These are phyloP conservation scores for Ernsta delagoae DNA, from an alignment of 2,888 invertebrate genomes.

Conservation along the genomic window DNA sequence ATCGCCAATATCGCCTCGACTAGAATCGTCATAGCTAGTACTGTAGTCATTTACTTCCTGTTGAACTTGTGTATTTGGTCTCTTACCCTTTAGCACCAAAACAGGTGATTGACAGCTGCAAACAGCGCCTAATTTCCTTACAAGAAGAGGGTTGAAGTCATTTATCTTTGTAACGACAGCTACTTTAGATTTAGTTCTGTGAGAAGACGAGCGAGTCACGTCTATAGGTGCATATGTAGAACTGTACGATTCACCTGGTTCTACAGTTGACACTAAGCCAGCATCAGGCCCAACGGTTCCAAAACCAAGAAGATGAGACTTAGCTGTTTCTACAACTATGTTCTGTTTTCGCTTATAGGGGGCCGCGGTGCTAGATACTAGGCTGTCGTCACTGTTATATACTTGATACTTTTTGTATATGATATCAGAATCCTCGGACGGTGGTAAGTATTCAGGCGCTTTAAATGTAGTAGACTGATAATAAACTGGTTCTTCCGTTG, in stretches of 20 bases:
- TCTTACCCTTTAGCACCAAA: slow-evolving; percentile 77
- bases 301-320: slow-evolving; percentile 74
- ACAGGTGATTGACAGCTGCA: slow-evolving; percentile 88
- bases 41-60: slow-evolving; percentile 61
- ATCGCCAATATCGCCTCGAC: slow-evolving; percentile 62
- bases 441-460: slow-evolving; percentile 61
- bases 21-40: slow-evolving; percentile 58
- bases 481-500: slow-evolving; percentile 57
- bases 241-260: slow-evolving; percentile 43
- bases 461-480: slow-evolving; percentile 58
- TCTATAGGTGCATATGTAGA: slow-evolving; percentile 70
- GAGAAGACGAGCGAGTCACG: slow-evolving; percentile 59
- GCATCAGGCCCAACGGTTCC: slow-evolving; percentile 78
- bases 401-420: slow-evolving; percentile 53
- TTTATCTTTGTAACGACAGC: slow-evolving; percentile 88
- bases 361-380: slow-evolving; percentile 50
- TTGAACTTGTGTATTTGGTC: slow-evolving; percentile 61
- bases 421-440: slow-evolving; percentile 56
- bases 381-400: slow-evolving; percentile 48
- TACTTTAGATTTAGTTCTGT: slow-evolving; percentile 76
- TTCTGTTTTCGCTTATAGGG: slow-evolving; percentile 68
- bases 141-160: slow-evolving; percentile 88
- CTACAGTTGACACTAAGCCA: slow-evolving; percentile 65
- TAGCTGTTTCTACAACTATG: slow-evolving; percentile 73
- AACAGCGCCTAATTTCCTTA: slow-evolving; percentile 89